Evolutionary conservation across 2,113 vertebrate genomes (phyloP), one percentile per base, ranked within the genome.

Genomic region (Ailurus styani): DNA sequence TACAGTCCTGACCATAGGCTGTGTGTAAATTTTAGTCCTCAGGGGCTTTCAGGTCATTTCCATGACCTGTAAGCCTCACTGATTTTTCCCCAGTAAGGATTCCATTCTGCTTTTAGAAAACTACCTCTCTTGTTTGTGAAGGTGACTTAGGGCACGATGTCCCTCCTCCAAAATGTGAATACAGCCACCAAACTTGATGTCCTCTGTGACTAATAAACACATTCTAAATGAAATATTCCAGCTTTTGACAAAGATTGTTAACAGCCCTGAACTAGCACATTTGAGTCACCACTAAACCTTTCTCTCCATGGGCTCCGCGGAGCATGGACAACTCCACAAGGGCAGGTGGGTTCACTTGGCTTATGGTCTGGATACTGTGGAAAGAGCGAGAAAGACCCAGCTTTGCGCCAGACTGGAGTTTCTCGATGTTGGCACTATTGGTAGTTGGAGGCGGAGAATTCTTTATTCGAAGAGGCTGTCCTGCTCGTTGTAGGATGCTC

Each of bases 51-150:
- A 3, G 54, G 6, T n/a, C n/a, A 62, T 72, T 84, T 55, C 37
- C 37, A 18, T 37, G 86, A 91, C 21, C 47, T 29, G 13, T 6
- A 42, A 37, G 7, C 57, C 47, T 95, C 60, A 68, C 40, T 37
- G 78, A 60, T 70, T 88, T 85, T 81, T 21, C 34, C 25, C 70
- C 79, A 85, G 2, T 87, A 87, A 85, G 90, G 45, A 60, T 73
- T 90, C 75, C 8, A 23, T 79, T 95, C 77, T 88, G 11, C 70
- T 91, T 95, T 66, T 85, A 55, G 42, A 87, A 95, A 92, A 93
- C 3, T 0, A 52, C 75, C 91, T 91, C 55, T 88, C 70, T 91
- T 85, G 23, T 81, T 78, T 57, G 54, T 87, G 8, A 6, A 66
- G 60, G 31, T 79, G 60, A 68, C 57, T 84, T 95, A 83, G 77